These are phyloP conservation scores for Daktulosphaira vitifoliae DNA, from an alignment of 1,140 invertebrate genomes.

Conservation along the genomic window DNA sequence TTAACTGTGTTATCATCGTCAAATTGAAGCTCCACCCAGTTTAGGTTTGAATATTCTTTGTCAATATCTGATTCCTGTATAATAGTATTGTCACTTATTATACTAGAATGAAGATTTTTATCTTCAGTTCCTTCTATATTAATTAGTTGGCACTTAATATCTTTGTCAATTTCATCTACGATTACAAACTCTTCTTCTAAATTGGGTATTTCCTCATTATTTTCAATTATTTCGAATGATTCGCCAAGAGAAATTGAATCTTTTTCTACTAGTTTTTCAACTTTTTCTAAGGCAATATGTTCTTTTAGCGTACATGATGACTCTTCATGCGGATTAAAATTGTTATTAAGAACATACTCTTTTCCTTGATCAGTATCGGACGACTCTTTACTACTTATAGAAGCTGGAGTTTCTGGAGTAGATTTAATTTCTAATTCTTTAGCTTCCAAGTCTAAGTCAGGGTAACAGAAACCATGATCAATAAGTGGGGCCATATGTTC, in stretches of 20 bases:
- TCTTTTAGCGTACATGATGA: slow-evolving; percentile 49
- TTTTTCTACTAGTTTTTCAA: slow-evolving; percentile 32
- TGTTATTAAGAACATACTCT: slow-evolving; percentile 50
- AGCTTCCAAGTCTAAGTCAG: slow-evolving; percentile 46
- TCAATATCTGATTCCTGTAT: slow-evolving; percentile 51
- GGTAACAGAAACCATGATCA: slow-evolving; percentile 46
- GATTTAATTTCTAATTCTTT: slow-evolving; percentile 36
- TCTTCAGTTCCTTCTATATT: slow-evolving; percentile 48
- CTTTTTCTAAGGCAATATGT: slow-evolving; percentile 45
- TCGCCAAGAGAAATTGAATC: slow-evolving; percentile 50
- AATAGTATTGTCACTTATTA: slow-evolving; percentile 60
- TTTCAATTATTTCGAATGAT: slow-evolving; percentile 77
- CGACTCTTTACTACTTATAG: slow-evolving; percentile 52
- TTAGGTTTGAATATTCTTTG: slow-evolving; percentile 53
- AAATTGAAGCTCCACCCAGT: slow-evolving; percentile 83
- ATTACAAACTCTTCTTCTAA: slow-evolving; percentile 79
- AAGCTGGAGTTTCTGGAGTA: slow-evolving; percentile 49
- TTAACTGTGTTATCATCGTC: slow-evolving; percentile 56
- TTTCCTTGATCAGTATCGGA: slow-evolving; percentile 54
- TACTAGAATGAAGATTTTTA: slow-evolving; percentile 42
- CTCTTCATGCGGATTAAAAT: slow-evolving; percentile 51
- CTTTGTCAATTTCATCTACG: slow-evolving; percentile 73
- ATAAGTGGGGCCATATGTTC: slow-evolving; percentile 51
- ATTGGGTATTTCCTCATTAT: slow-evolving; percentile 48
- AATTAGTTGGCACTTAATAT: slow-evolving; percentile 69